phyloP scores from a whole-genome alignment of 53 echinoderm and acorn worm genomes.

The Holothuria leucospilota region DNA sequence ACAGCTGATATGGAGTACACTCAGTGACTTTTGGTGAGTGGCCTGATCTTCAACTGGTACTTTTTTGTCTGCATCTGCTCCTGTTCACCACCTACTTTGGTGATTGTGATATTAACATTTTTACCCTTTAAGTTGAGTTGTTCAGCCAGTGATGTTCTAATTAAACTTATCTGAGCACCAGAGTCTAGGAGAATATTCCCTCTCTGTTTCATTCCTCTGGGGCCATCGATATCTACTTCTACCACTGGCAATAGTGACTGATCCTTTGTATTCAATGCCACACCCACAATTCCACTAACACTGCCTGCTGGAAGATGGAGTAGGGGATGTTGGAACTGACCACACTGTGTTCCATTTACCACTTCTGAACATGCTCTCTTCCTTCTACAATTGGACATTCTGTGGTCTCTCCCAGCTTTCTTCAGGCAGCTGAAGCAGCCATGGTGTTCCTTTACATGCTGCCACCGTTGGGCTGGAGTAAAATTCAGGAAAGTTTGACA shows the following conservation, averaged over 20 bases:
- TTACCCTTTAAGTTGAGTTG: slow-evolving; percentile 48
- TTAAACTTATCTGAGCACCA: slow-evolving; percentile 49
- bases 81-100: slow-evolving; percentile 54
- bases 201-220: not conserved
- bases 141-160: slow-evolving; percentile 46
- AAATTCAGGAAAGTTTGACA: slow-evolving; percentile 44
- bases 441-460: slow-evolving; percentile 44
- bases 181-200: slow-evolving; percentile 60
- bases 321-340: no score
- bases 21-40: no score
- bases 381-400: slow-evolving; percentile 22
- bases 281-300: slow-evolving; percentile 9
- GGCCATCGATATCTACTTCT: not conserved
- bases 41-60: no score
- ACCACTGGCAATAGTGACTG: slow-evolving; percentile 37
- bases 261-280: not conserved
- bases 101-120: slow-evolving; percentile 33
- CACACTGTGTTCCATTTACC: no score
- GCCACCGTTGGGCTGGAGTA: slow-evolving; percentile 22
- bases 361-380: slow-evolving; percentile 16
- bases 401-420: no score
- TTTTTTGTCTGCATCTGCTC: no score
- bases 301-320: slow-evolving; percentile 35
- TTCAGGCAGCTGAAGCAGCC: no score
- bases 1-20: no score